Conservation (phyloP, 2,113 vertebrate species). For the Hemiprocne comata region DNA sequence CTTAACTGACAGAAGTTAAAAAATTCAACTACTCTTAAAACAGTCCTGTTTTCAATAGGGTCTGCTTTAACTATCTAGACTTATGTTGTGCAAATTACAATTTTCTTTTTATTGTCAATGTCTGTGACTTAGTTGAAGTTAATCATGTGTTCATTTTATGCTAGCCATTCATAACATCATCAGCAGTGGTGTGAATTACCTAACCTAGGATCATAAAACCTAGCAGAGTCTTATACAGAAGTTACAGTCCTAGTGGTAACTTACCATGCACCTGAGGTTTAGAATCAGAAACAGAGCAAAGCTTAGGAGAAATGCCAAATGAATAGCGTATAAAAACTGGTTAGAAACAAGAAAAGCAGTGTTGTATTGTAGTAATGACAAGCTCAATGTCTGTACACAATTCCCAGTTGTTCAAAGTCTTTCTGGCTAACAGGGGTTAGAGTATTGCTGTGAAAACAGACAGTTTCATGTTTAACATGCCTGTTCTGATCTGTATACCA, state of each 20-base stretch:
- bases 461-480: constrained; percentile 13
- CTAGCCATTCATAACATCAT: not conserved
- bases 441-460: constrained; percentile 17
- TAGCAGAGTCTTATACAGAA: not conserved
- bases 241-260: not conserved
- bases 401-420: constrained; percentile 10
- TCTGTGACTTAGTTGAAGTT: constrained; percentile 56
- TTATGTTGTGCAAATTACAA: not conserved
- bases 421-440: not conserved
- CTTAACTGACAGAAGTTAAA: not conserved
- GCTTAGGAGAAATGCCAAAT: constrained; percentile 14
- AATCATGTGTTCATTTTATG: constrained; percentile 64
- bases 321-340: constrained; percentile 18
- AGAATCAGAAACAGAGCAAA: constrained; percentile 54
- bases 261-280: constrained; percentile 53
- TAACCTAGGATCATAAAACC: constrained; percentile 48
- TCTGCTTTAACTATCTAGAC: constrained; percentile 22
- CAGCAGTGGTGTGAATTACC: constrained; percentile 52
- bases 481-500: not conserved
- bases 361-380: constrained; percentile 10
- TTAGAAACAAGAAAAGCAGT: constrained; percentile 58
- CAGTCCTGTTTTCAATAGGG: not conserved
- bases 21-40: not conserved
- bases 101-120: constrained; percentile 63
- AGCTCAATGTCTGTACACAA: not conserved